phyloP scores from a whole-genome alignment of 2,113 vertebrate genomes.

The Pampusana beccarii region DNA sequence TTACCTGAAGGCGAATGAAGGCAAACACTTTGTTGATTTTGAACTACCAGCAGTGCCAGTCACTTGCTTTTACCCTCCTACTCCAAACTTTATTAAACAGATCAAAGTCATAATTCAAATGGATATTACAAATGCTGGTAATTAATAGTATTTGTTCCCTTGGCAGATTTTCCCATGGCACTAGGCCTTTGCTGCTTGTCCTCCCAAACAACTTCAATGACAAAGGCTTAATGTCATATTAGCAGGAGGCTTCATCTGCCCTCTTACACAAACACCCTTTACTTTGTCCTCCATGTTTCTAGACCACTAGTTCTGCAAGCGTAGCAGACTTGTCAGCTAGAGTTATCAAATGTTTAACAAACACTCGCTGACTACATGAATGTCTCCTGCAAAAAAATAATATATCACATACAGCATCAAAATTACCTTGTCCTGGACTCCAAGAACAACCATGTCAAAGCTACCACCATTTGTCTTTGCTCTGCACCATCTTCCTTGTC shows the following conservation, averaged over 20 bases:
- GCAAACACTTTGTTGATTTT: neutral
- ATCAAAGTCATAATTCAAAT: neutral
- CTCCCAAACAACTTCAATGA: neutral
- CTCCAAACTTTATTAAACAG: neutral
- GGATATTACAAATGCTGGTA: neutral
- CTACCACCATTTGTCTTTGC: neutral
- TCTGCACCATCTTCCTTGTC: neutral
- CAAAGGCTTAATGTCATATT: neutral
- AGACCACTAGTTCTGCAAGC: neutral
- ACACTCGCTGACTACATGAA: neutral
- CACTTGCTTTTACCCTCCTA: neutral
- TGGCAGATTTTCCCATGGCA: neutral
- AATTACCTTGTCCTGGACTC: neutral
- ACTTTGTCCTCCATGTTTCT: neutral
- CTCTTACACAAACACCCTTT: neutral
- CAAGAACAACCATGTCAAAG: neutral
- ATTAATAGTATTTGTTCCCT: neutral
- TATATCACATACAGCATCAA: neutral
- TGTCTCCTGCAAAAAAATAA: neutral
- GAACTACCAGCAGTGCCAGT: neutral
- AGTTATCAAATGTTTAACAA: neutral
- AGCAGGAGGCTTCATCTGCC: neutral
- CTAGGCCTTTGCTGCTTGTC: neutral
- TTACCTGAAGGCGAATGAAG: neutral
- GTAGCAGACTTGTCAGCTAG: neutral